Evolutionary conservation across 2,113 vertebrate genomes (phyloP).

Genomic region (Stictonetta naevosa): DNA sequence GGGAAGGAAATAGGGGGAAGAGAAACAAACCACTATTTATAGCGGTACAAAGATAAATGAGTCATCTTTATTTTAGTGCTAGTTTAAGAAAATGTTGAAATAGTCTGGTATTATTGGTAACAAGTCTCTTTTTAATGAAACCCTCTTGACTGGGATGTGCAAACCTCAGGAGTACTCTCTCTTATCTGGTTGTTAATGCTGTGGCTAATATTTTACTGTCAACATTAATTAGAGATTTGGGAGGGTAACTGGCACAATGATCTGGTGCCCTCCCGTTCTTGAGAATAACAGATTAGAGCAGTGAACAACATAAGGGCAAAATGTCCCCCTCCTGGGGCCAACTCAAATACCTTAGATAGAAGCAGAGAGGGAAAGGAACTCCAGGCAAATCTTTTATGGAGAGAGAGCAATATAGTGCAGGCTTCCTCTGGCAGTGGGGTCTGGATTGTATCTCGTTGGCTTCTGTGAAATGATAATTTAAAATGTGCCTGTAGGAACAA

Average conservation of each 20-base stretch:
- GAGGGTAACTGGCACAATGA: not conserved
- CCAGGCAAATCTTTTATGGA: not conserved
- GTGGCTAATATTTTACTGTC: slow-evolving; percentile 31
- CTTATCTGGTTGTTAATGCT: not conserved
- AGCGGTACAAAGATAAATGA: not conserved
- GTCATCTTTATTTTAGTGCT: not conserved
- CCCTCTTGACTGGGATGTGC: not conserved
- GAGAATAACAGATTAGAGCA: not conserved
- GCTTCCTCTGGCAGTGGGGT: not conserved
- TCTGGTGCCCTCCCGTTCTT: not conserved
- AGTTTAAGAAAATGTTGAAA: slow-evolving; percentile 15
- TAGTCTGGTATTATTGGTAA: not conserved
- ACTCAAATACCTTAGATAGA: slow-evolving; percentile 11
- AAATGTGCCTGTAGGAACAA: not conserved
- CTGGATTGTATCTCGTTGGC: not conserved
- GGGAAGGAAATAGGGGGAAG: not conserved
- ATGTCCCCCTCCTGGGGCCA: not conserved
- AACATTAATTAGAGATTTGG: slow-evolving; percentile 20
- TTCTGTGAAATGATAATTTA: not conserved
- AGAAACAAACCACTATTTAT: not conserved
- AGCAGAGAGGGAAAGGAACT: not conserved
- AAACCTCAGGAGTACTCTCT: not conserved
- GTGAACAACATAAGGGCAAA: not conserved
- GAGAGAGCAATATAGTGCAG: not conserved
- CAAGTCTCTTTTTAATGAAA: not conserved